Evolutionary conservation across 2,888 invertebrate genomes (phyloP).

Genomic region (Lochmaea capreae): DNA sequence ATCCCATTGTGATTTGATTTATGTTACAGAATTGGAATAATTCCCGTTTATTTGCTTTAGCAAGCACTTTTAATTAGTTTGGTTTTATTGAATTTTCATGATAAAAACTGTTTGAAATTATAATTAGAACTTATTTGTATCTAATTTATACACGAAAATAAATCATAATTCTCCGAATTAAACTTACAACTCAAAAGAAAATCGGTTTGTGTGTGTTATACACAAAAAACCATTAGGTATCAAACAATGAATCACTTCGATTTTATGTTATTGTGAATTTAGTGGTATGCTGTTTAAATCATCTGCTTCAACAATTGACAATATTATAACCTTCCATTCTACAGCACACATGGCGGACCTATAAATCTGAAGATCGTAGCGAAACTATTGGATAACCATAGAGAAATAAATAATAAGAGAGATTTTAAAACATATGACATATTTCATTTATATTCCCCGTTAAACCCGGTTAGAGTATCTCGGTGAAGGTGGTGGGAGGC

Average conservation of each 20-base stretch:
- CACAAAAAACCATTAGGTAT: not conserved
- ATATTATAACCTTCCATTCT: no score
- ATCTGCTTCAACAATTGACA: no score
- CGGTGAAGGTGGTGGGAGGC: no score
- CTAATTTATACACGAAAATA: not conserved
- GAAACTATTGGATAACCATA: no score
- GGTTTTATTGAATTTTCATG: not conserved
- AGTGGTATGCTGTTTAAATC: not conserved
- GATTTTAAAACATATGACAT: no score
- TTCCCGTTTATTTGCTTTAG: slow-evolving; percentile 10
- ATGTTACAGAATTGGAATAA: slow-evolving; percentile 14
- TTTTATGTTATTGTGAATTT: not conserved
- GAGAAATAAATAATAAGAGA: no score
- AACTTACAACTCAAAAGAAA: not conserved
- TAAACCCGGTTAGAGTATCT: no score
- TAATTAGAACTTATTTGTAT: slow-evolving; percentile 3
- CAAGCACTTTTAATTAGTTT: slow-evolving; percentile 6
- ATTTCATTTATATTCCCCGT: no score
- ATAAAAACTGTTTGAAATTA: slow-evolving; percentile 5
- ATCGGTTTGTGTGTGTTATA: not conserved
- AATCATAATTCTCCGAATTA: not conserved
- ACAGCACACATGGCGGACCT: no score
- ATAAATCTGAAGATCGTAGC: no score
- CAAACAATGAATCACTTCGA: slow-evolving; percentile 1
- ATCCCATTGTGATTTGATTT: slow-evolving; percentile 25